phyloP scores from a whole-genome alignment of 2,888 invertebrate genomes.

The Drosophila pseudotalamancana region DNA sequence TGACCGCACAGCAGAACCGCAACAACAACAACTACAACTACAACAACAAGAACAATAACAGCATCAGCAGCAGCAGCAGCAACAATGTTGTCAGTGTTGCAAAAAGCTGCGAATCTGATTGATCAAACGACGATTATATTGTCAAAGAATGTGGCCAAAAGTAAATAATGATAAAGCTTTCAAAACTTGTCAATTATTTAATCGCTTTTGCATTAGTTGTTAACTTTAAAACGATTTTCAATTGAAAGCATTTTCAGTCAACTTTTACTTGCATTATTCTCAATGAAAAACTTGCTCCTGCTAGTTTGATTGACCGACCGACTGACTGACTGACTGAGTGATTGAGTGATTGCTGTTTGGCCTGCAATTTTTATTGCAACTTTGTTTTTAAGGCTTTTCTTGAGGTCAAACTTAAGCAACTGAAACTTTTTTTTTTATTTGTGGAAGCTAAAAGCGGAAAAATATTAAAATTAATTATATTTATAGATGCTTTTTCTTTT shows the following conservation, averaged over 20 bases:
- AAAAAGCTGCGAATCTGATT: slow-evolving; percentile 45
- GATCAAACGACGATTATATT: slow-evolving; percentile 15
- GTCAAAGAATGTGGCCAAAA: not conserved
- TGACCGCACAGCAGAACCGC: slow-evolving; percentile 61
- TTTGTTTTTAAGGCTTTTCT: no score
- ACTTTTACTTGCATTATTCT: no score
- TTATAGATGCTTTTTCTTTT: no score
- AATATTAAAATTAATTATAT: no score
- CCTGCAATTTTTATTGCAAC: no score
- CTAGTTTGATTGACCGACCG: not conserved
- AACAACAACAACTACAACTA: slow-evolving; percentile 27
- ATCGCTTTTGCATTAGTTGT: slow-evolving; percentile 4
- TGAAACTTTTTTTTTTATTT: no score
- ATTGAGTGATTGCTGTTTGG: no score
- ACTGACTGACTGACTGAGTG: not conserved
- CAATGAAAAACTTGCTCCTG: not conserved
- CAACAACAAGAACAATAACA: slow-evolving; percentile 18
- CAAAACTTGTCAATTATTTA: slow-evolving; percentile 5
- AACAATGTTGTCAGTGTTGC: slow-evolving; percentile 38
- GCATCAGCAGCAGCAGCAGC: slow-evolving; percentile 6
- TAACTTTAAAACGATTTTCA: not conserved
- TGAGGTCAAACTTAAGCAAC: no score
- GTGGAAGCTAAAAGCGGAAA: no score
- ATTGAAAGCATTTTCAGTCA: no score
- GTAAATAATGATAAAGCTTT: not conserved